Evolutionary conservation across 1,140 invertebrate species (phyloP).

Genomic region (Macrocentrus cingulum): DNA sequence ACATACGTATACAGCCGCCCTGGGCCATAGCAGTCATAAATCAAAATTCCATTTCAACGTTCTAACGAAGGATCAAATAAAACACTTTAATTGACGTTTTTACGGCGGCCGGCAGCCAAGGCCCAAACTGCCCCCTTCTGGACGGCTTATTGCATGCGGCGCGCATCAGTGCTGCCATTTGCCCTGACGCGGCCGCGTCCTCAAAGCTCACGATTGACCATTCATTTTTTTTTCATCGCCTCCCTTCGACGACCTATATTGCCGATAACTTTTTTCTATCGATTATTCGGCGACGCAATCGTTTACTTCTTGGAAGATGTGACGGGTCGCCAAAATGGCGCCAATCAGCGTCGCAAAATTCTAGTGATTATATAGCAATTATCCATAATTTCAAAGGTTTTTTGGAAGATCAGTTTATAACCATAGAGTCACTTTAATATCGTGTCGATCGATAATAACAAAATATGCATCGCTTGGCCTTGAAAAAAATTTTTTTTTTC

Average conservation of each 20-base stretch:
- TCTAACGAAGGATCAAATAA: slow-evolving; percentile 63
- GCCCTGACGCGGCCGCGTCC: not conserved
- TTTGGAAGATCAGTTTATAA: slow-evolving; percentile 50
- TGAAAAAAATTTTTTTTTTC: not conserved
- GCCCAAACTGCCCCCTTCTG: slow-evolving; percentile 51
- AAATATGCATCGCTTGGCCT: slow-evolving; percentile 47
- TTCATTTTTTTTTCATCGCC: not conserved
- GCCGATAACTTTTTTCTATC: not conserved
- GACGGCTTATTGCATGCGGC: slow-evolving; percentile 3
- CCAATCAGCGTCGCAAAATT: slow-evolving; percentile 33
- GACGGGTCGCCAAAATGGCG: not conserved
- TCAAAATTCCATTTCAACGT: slow-evolving; percentile 62
- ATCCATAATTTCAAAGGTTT: slow-evolving; percentile 56
- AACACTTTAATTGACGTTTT: slow-evolving; percentile 63
- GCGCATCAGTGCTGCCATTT: not conserved
- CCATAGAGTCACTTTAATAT: slow-evolving; percentile 55
- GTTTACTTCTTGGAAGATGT: not conserved
- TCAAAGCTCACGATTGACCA: not conserved
- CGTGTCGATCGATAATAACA: slow-evolving; percentile 55
- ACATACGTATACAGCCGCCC: slow-evolving; percentile 10
- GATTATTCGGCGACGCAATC: not conserved
- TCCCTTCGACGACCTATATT: not conserved
- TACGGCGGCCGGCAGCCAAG: slow-evolving; percentile 58
- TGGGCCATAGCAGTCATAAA: slow-evolving; percentile 46
- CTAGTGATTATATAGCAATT: slow-evolving; percentile 45